Evolutionary conservation across 2,888 invertebrate species (phyloP).

Genomic region (Oligia latruncula): DNA sequence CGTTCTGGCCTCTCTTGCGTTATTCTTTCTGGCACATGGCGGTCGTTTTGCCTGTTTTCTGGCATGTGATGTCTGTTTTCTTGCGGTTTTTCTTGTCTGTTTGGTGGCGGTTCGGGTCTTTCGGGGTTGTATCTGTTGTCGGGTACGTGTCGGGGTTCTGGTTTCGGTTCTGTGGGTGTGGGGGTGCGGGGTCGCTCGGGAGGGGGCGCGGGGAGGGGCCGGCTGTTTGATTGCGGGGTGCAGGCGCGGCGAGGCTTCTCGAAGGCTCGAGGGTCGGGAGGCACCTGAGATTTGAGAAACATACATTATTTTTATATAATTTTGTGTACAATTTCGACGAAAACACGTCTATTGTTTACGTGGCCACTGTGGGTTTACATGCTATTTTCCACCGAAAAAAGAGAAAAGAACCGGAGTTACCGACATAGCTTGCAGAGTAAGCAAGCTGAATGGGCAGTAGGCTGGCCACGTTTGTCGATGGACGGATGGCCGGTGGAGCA

Average conservation of each 20-base stretch:
- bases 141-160: slow-evolving; percentile 47
- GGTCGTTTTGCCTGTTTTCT: slow-evolving; percentile 45
- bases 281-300: slow-evolving; percentile 75
- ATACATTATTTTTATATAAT: neutral
- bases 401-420: neutral
- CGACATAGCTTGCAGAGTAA: neutral
- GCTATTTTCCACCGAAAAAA: neutral
- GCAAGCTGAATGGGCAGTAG: neutral
- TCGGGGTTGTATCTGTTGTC: slow-evolving; percentile 59
- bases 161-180: slow-evolving; percentile 66
- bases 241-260: slow-evolving; percentile 86
- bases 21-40: slow-evolving; percentile 60
- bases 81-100: slow-evolving; percentile 58
- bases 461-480: neutral
- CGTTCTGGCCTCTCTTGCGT: slow-evolving; percentile 48
- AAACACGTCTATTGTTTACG: neutral
- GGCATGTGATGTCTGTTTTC: slow-evolving; percentile 47
- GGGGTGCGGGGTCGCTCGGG: slow-evolving; percentile 74
- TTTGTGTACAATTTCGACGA: neutral
- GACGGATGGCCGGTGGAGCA: neutral
- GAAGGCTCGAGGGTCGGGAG: slow-evolving; percentile 86
- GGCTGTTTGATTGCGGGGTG: slow-evolving; percentile 85
- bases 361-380: neutral
- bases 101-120: slow-evolving; percentile 60
- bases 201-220: slow-evolving; percentile 86